phyloP scores from a whole-genome alignment of 2,113 vertebrate species.

The Nothobranchius kuhntae region DNA sequence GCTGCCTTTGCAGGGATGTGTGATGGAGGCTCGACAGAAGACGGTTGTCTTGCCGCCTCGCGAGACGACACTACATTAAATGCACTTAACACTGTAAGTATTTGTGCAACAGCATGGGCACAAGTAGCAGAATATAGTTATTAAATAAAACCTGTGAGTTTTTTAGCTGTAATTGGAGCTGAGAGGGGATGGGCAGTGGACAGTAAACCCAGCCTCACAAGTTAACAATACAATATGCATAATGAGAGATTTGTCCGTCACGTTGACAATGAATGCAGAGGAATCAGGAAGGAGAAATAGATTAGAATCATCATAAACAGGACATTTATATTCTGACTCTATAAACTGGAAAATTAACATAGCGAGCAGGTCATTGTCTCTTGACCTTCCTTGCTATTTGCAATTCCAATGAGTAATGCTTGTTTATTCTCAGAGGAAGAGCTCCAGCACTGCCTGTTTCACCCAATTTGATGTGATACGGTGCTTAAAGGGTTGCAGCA shows the following conservation, averaged over 20 bases:
- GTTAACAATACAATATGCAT: conserved; percentile 31
- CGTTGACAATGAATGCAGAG: conserved; percentile 59
- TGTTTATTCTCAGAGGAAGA: conserved; percentile 57
- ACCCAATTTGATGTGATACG: conserved; percentile 46
- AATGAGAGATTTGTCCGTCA: conserved; percentile 59
- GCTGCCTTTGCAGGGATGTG: conserved; percentile 99
- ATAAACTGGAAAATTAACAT: conserved; percentile 72
- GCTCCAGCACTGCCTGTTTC: conserved; percentile 42
- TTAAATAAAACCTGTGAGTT: background rate
- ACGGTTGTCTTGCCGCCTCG: conserved; percentile 95
- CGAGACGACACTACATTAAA: conserved; percentile 98
- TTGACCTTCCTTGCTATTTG: conserved; percentile 72
- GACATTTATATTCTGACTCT: conserved; percentile 75
- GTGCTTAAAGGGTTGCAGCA: conserved; percentile 33
- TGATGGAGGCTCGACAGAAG: conserved; percentile 97
- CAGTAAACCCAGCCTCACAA: conserved; percentile 40
- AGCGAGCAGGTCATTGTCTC: conserved; percentile 68
- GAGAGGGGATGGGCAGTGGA: conserved; percentile 22
- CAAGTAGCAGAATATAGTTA: background rate
- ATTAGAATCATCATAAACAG: conserved; percentile 75
- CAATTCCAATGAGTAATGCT: conserved; percentile 76
- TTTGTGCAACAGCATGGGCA: conserved; percentile 12
- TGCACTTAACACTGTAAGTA: conserved; percentile 95
- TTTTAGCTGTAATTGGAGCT: conserved; percentile 6
- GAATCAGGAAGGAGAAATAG: conserved; percentile 55